Conservation (phyloP, 2,888 invertebrate species). For the Temnothorax unifasciatus region DNA sequence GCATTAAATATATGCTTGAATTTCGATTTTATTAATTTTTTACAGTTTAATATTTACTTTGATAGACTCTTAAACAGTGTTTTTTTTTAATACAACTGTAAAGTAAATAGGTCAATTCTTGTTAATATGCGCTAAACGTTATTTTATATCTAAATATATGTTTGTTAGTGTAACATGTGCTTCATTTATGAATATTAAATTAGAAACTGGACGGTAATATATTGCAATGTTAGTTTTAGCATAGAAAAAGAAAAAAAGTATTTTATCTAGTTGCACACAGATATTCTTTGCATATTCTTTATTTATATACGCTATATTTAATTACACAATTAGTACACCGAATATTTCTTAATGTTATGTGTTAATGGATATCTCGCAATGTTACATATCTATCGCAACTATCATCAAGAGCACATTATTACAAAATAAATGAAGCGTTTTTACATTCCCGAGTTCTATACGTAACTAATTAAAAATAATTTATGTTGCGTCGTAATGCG, state of each 20-base stretch:
- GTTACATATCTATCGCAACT: background rate
- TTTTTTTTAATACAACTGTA: no score
- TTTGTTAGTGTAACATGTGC: background rate
- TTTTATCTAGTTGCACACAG: background rate
- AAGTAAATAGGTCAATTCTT: no score
- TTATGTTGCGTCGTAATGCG: background rate
- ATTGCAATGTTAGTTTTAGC: background rate
- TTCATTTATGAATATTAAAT: background rate
- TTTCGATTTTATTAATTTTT: no score
- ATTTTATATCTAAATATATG: no score
- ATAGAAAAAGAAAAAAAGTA: background rate
- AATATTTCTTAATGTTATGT: background rate
- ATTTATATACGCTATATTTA: constrained; percentile 6
- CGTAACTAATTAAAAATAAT: background rate
- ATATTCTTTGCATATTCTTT: background rate
- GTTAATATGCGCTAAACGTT: no score
- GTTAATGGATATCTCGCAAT: background rate
- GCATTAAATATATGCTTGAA: no score
- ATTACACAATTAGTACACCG: background rate
- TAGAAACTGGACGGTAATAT: background rate
- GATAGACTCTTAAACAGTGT: no score
- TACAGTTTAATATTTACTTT: no score
- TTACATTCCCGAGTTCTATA: background rate
- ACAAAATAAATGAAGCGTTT: background rate
- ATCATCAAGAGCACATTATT: background rate